Evolutionary conservation across 1,140 invertebrate species (phyloP).

Genomic region (Heliconius hermathena): DNA sequence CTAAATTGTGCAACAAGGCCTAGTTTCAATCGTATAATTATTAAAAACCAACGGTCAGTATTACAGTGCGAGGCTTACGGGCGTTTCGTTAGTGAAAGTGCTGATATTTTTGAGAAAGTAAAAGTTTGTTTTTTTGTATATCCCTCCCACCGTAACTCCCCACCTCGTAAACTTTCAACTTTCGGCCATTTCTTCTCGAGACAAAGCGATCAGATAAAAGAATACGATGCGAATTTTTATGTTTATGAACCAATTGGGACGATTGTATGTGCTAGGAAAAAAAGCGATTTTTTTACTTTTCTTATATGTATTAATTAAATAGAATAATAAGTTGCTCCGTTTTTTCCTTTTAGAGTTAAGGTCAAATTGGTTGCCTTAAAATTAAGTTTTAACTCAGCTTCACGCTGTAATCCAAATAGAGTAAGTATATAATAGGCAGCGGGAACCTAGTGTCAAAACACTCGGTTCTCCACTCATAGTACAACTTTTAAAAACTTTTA

Average conservation of each 20-base stretch:
- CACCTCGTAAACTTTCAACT: conserved; percentile 55
- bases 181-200: conserved; percentile 33
- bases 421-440: too few relatives aligned
- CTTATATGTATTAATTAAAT: not conserved
- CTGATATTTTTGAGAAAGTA: conserved; percentile 77
- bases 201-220: conserved; percentile 7
- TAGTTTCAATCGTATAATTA: not conserved
- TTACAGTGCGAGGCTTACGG: conserved; percentile 17
- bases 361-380: too few relatives aligned
- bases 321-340: not conserved
- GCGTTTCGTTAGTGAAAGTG: conserved; percentile 60
- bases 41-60: conserved; percentile 25
- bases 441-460: too few relatives aligned
- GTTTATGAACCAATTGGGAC: not conserved
- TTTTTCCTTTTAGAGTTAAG: not conserved
- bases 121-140: conserved; percentile 70
- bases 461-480: too few relatives aligned
- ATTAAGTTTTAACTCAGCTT: too few relatives aligned
- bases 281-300: not conserved
- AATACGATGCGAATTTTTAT: conserved; percentile 10
- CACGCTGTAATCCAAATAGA: too few relatives aligned
- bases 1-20: not conserved
- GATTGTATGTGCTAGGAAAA: not conserved
- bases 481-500: too few relatives aligned
- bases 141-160: not conserved